Conservation (phyloP, 2,113 vertebrate genomes). For the Poicephalus meyeri region DNA sequence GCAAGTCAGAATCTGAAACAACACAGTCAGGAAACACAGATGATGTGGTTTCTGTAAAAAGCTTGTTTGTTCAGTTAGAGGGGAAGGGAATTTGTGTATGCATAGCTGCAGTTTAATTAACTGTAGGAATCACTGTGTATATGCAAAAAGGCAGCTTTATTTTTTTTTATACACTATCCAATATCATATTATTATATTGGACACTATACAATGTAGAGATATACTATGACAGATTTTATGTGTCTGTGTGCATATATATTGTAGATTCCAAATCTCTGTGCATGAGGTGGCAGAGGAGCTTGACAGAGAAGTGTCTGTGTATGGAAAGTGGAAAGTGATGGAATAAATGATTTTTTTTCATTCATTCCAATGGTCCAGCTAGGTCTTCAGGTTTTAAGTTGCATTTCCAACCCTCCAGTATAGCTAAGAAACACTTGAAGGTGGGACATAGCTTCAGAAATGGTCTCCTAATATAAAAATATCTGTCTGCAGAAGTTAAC, state of each 20-base stretch:
- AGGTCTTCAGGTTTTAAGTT: not conserved
- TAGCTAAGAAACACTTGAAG: not conserved
- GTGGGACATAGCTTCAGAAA: not conserved
- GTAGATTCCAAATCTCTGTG: not conserved
- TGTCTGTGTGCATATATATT: not conserved
- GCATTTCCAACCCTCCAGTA: not conserved
- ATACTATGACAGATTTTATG: not conserved
- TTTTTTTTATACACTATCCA: not conserved
- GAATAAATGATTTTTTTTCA: not conserved
- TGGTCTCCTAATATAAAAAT: not conserved
- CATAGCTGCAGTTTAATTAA: slow-evolving; percentile 12
- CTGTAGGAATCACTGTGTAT: not conserved
- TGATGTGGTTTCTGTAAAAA: slow-evolving; percentile 35
- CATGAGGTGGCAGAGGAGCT: not conserved
- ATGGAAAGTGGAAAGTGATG: not conserved
- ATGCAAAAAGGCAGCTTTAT: not conserved
- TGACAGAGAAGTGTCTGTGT: not conserved
- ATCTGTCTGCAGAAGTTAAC: not conserved
- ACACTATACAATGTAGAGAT: not conserved
- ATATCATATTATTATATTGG: not conserved
- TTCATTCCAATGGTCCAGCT: not conserved
- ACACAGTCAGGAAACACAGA: not conserved
- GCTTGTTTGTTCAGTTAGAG: slow-evolving; percentile 29
- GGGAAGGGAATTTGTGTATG: slow-evolving; percentile 1
- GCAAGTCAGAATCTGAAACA: slow-evolving; percentile 54